These are phyloP conservation scores for Philhelius pedissequus DNA, from an alignment of 2,888 invertebrate genomes.

Conservation along the genomic window DNA sequence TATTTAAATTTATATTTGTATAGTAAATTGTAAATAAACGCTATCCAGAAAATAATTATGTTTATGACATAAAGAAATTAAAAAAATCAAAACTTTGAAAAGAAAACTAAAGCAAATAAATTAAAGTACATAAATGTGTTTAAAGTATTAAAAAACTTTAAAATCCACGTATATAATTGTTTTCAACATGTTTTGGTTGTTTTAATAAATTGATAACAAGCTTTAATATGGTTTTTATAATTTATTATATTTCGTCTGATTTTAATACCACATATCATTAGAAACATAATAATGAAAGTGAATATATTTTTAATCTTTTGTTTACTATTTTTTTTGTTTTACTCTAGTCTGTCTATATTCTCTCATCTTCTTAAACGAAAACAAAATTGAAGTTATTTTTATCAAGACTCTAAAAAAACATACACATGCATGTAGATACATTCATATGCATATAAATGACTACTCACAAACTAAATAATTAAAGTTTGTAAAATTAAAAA, in stretches of 20 bases:
- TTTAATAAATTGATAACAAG: slow-evolving; percentile 39
- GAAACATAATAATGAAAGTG: slow-evolving; percentile 53
- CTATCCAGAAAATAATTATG: slow-evolving; percentile 30
- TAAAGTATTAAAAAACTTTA: slow-evolving; percentile 8
- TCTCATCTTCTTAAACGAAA: slow-evolving; percentile 68
- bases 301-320: slow-evolving; percentile 1
- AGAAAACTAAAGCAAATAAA: slow-evolving; percentile 5
- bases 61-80: background rate
- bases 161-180: background rate
- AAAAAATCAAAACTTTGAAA: slow-evolving; percentile 16
- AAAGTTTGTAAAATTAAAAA: background rate
- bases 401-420: slow-evolving; percentile 37
- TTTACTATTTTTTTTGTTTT: slow-evolving; percentile 19
- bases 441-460: background rate
- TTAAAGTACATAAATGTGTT: slow-evolving; percentile 8
- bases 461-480: slow-evolving; percentile 2
- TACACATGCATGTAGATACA: too few relatives aligned
- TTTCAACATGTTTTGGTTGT: background rate
- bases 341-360: slow-evolving; percentile 62
- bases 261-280: slow-evolving; percentile 53
- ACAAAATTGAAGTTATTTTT: slow-evolving; percentile 51
- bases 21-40: slow-evolving; percentile 43
- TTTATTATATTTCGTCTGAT: background rate
- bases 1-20: slow-evolving; percentile 1
- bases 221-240: slow-evolving; percentile 4